These are phyloP conservation scores for Dermochelys coriacea DNA, from an alignment of 2,797 vertebrate species.

Conservation along the genomic window DNA sequence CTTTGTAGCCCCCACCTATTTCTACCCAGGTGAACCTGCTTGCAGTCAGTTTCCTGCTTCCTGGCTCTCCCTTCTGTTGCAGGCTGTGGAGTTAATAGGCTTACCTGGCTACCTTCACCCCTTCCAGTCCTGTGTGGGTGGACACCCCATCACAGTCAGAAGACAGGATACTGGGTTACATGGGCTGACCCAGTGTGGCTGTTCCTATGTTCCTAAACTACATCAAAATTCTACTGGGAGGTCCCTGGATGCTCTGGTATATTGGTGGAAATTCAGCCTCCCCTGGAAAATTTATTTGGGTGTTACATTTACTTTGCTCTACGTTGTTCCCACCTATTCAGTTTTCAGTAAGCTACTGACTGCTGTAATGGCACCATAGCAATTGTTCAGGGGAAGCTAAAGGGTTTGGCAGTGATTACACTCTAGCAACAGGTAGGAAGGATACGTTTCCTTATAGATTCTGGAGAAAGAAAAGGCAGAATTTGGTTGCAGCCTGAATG, in stretches of 20 bases:
- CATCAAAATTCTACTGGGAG: neutral
- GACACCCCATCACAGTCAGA: too few relatives aligned
- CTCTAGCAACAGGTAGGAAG: neutral
- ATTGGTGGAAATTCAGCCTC: neutral
- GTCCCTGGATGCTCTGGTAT: rapidly evolving
- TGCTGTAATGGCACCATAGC: rapidly evolving
- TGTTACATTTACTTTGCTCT: neutral
- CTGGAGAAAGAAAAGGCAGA: too few relatives aligned
- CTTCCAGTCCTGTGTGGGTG: too few relatives aligned
- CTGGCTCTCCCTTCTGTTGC: too few relatives aligned
- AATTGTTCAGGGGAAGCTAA: neutral
- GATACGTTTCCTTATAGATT: neutral
- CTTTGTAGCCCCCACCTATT: too few relatives aligned
- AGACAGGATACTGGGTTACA: too few relatives aligned
- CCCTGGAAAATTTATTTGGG: neutral
- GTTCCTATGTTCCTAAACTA: neutral
- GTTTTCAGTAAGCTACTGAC: rapidly evolving
- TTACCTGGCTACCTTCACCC: too few relatives aligned
- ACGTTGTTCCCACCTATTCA: rapidly evolving
- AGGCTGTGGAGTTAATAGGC: too few relatives aligned
- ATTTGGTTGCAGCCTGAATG: too few relatives aligned
- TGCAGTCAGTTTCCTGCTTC: too few relatives aligned
- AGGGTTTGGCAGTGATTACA: neutral
- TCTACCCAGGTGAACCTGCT: too few relatives aligned
- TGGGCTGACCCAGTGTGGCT: too few relatives aligned